Evolutionary conservation across 2,888 invertebrate species (phyloP), one percentile per base, ranked within the genome.

Genomic region (Drosophila colorata): DNA sequence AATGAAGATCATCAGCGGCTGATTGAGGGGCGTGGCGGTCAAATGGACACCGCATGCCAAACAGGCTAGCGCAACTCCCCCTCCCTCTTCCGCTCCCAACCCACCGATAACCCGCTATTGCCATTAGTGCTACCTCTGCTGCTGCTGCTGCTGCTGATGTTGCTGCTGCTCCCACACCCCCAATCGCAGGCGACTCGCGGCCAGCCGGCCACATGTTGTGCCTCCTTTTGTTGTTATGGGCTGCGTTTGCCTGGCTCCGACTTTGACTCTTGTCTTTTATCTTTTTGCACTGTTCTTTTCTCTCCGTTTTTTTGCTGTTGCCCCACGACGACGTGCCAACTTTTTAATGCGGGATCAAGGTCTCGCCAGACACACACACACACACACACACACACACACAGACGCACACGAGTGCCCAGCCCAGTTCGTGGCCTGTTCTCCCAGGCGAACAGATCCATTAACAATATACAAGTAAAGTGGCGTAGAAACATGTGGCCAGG

Each of bases 301-400:
- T n/a, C 49, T 23, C 33, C 5, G 20, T n/a, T 28, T 38, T 11
- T 18, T 38, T 16, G 55, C 59, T 69, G 49, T 60, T 77, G 71
- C 66, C 56, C 60, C 67, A 72, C 72, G 69, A 76, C 80, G 76
- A 80, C 82, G 70, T 77, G 74, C 79, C 75, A 77, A 74, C 75
- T 72, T 88, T 80, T 88, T 88, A 88, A 90, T 88, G 89, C 89
- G 89, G 90, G 90, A 90, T 89, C 89, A 89, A 89, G 89, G 89
- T 90, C 90, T 90, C 78, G 66, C 43, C 69, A 67, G 70, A 59
- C 64, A 59, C 40, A 46, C 33, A 52, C 37, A 56, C 51, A 57
- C 41, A 68, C 46, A 67, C 37, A 40, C 41, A 59, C 55, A 51
- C 18, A 56, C 25, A 52, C 41, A 23, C 16, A 33, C 38, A 35